A percentile compares a stretch with the other conserved stretches of the same genome.
Evolutionary conservation across 2,113 vertebrate species (phyloP).

Genomic region (Stegastes partitus): DNA sequence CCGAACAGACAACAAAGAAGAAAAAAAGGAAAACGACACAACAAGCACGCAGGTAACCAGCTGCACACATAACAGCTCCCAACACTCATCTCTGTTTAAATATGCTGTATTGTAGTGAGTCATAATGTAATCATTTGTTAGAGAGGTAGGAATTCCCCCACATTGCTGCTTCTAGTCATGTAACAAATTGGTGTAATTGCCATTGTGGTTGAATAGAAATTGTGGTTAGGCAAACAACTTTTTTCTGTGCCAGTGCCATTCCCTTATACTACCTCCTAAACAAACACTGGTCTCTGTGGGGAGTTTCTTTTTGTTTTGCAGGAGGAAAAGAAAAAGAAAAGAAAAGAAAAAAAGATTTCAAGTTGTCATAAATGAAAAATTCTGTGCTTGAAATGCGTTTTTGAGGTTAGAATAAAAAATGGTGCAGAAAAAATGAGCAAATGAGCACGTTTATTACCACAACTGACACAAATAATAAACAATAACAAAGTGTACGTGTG

Average conservation of each 20-base stretch:
- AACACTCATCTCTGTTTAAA: conserved; percentile 33
- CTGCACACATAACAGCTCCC: conserved; percentile 4
- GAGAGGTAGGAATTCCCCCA: conserved; percentile 67
- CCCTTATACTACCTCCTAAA: conserved; percentile 46
- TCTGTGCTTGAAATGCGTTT: too few relatives aligned
- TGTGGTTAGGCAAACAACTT: conserved; percentile 66
- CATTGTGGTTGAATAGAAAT: conserved; percentile 76
- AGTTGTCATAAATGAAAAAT: conserved; percentile 2
- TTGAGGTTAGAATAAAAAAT: too few relatives aligned
- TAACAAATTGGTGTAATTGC: conserved; percentile 79
- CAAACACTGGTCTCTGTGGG: conserved; percentile 65
- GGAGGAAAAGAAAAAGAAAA: background rate
- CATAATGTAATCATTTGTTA: conserved; percentile 67
- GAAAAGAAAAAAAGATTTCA: background rate
- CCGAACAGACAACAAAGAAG: too few relatives aligned
- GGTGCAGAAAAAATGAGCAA: too few relatives aligned
- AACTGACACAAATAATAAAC: too few relatives aligned
- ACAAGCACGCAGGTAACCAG: background rate
- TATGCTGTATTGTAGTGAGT: conserved; percentile 58
- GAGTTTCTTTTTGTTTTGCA: conserved; percentile 23
- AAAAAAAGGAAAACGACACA: background rate
- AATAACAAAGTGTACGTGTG: too few relatives aligned
- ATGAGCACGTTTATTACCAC: too few relatives aligned
- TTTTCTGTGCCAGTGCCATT: conserved; percentile 48
- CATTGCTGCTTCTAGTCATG: conserved; percentile 62